These are phyloP conservation scores for Chiroxiphia lanceolata DNA, from an alignment of 2,797 vertebrate species.

Conservation along the genomic window DNA sequence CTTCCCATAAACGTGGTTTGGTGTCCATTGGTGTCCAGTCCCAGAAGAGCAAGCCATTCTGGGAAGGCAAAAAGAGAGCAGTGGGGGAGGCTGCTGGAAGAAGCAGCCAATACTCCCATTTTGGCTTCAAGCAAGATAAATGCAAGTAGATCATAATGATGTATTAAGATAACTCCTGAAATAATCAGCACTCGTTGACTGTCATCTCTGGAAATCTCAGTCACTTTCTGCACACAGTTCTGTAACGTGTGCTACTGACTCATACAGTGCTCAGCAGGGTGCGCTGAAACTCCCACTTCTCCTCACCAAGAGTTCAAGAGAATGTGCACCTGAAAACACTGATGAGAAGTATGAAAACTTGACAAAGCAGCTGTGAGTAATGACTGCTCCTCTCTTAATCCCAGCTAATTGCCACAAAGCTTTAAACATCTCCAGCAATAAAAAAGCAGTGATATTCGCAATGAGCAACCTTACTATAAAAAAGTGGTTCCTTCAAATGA, in stretches of 20 bases:
- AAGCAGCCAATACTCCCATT: neutral
- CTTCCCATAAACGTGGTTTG: neutral
- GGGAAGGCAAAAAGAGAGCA: neutral
- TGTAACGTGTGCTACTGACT: neutral
- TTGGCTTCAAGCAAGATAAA: neutral
- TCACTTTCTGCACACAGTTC: neutral
- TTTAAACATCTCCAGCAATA: neutral
- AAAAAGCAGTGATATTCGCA: neutral
- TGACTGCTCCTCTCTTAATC: neutral
- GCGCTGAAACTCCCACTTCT: neutral
- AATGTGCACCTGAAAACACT: neutral
- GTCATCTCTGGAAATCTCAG: neutral
- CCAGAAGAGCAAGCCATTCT: neutral
- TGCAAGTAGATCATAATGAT: neutral
- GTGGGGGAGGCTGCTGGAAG: neutral
- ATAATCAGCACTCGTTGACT: neutral
- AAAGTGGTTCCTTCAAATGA: neutral
- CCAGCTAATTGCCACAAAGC: neutral
- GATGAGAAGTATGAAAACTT: neutral
- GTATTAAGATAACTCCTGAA: neutral
- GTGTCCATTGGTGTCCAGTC: no score
- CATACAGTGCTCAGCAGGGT: neutral
- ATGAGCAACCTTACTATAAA: neutral
- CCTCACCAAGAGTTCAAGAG: neutral
- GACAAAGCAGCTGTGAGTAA: neutral